These are phyloP conservation scores for Calameuta filiformis DNA, from an alignment of 2,888 invertebrate species.

Conservation along the genomic window DNA sequence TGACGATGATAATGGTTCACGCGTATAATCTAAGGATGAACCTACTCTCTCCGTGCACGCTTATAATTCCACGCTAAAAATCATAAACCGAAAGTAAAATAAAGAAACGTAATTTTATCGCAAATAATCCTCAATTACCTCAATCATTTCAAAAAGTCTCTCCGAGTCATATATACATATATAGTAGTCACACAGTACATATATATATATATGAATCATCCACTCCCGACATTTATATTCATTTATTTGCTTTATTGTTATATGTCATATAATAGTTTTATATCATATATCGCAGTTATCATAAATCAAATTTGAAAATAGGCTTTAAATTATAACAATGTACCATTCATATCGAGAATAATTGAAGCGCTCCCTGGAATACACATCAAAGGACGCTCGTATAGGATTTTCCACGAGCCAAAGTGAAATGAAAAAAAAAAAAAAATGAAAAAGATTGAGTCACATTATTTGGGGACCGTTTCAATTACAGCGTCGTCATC, in stretches of 20 bases:
- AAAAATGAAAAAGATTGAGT: neutral
- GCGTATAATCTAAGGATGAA: neutral
- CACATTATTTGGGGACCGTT: conserved; percentile 42
- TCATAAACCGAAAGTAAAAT: neutral
- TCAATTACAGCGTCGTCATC: conserved; percentile 40
- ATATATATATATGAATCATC: neutral
- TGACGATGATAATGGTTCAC: neutral
- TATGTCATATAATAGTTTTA: conserved; percentile 60
- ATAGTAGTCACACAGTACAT: no score
- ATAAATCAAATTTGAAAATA: conserved; percentile 62
- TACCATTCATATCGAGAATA: conserved; percentile 49
- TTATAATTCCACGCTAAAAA: neutral
- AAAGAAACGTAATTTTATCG: neutral
- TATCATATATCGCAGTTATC: conserved; percentile 59
- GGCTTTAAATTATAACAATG: conserved; percentile 60
- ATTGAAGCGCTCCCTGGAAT: conserved; percentile 57
- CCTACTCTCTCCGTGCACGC: neutral
- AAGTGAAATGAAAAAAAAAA: conserved; percentile 28
- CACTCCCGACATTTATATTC: conserved; percentile 27
- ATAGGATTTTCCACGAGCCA: conserved; percentile 44
- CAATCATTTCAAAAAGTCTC: neutral
- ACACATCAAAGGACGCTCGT: conserved; percentile 42
- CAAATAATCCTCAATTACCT: neutral
- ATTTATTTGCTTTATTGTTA: conserved; percentile 62
- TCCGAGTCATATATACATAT: neutral